These are phyloP conservation scores for Vulpes lagopus DNA, from an alignment of 2,113 vertebrate species.

Conservation along the genomic window DNA sequence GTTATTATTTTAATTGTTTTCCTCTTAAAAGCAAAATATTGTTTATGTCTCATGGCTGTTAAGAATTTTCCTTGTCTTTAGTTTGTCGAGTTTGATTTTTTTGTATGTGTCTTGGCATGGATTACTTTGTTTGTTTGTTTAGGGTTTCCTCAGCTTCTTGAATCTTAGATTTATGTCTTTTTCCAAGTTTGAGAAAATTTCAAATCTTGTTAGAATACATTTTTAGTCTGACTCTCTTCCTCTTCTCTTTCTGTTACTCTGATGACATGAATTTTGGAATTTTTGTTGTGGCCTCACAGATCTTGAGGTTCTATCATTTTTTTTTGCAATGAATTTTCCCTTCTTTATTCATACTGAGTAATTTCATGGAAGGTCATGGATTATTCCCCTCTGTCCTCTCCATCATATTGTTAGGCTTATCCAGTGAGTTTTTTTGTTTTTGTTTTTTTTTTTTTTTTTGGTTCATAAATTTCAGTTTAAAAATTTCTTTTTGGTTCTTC, in stretches of 20 bases:
- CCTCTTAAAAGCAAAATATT: background rate
- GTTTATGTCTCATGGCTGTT: background rate
- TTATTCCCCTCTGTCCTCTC: background rate
- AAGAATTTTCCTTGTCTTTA: slow-evolving; percentile 6
- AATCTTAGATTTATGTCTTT: slow-evolving; percentile 35
- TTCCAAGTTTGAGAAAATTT: background rate
- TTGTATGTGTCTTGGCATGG: background rate
- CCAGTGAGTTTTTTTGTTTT: background rate
- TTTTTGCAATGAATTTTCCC: background rate
- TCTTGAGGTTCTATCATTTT: background rate
- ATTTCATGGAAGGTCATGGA: background rate
- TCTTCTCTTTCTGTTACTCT: background rate
- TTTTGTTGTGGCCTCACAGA: background rate
- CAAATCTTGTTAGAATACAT: slow-evolving; percentile 23
- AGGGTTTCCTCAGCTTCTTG: background rate
- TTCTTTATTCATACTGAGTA: background rate
- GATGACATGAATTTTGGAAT: background rate
- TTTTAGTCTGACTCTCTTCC: background rate
- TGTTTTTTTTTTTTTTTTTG: background rate
- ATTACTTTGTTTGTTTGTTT: slow-evolving; percentile 2
- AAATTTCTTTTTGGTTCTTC: background rate
- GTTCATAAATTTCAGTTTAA: background rate
- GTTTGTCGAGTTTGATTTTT: slow-evolving; percentile 13
- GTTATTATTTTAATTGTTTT: slow-evolving; percentile 3
- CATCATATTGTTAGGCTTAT: background rate